Conservation (phyloP, 2,113 vertebrate genomes). For the Pachyramphus minor region DNA sequence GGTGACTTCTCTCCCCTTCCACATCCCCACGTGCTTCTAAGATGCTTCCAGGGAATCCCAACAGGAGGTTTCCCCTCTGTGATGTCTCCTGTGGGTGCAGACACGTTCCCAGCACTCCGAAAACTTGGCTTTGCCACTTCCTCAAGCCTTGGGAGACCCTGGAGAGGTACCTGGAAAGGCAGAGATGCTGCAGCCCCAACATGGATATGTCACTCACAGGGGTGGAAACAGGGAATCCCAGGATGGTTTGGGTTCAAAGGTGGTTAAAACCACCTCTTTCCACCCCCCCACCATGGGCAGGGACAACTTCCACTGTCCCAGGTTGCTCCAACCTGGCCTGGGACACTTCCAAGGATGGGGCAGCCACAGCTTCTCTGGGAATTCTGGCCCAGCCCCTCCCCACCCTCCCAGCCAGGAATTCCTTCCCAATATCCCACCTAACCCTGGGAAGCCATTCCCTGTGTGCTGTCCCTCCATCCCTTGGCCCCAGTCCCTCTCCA, state of each 20-base stretch:
- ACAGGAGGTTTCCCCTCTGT: background rate
- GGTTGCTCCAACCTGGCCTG: rapidly evolving
- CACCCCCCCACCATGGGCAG: background rate
- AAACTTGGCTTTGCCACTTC: rapidly evolving
- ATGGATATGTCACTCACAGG: rapidly evolving
- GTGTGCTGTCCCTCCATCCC: background rate
- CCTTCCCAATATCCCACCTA: background rate
- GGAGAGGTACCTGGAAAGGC: no score
- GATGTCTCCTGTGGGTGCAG: background rate
- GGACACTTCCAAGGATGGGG: background rate
- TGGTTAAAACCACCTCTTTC: background rate
- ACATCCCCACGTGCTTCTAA: rapidly evolving
- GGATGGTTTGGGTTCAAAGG: background rate
- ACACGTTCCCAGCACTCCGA: background rate
- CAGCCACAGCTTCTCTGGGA: background rate
- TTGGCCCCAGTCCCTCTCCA: background rate
- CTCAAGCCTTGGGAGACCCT: background rate
- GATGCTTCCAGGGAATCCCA: background rate
- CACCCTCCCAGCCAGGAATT: rapidly evolving
- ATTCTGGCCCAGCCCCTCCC: rapidly evolving
- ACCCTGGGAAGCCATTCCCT: background rate
- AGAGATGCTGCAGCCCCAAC: background rate
- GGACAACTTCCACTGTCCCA: background rate
- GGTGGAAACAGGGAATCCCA: background rate
- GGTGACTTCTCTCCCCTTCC: background rate